Evolutionary conservation across 2,888 invertebrate genomes (phyloP), one percentile per base, ranked within the genome.

Genomic region (Zygogramma bicolorata): DNA sequence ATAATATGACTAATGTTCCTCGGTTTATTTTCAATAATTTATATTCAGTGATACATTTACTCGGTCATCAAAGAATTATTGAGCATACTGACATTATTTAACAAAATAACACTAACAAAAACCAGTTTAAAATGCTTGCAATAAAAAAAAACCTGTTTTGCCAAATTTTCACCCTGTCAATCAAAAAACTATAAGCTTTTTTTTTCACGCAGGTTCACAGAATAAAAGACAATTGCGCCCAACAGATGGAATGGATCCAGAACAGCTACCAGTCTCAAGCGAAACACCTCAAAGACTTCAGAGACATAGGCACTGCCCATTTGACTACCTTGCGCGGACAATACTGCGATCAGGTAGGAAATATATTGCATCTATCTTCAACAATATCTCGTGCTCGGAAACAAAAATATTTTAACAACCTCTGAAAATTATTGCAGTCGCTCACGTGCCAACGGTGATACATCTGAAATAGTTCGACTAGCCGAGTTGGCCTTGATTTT

Each of bases 171-270:
- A n/a, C n/a, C n/a, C n/a, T n/a, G n/a, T n/a, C n/a, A n/a, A n/a
- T n/a, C n/a, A n/a, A n/a, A n/a, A n/a, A n/a, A n/a, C n/a, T n/a
- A n/a, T n/a, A n/a, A n/a, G n/a, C 61, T 59, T 60, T 46, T 27
- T 38, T 62, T 18, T 61, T 38, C 8, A 27, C 40, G 5, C 49
- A 84, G 93, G 96, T 97, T 80, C 94, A 94, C 86, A 91, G 95
- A 77, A 97, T 98, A 82, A 94, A 95, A 84, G 97, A 97, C 84
- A 97, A 98, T 84, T 98, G 97, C 85, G 92, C 94, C 27, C 95
- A 95, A 85, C 97, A 97, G 88, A 94, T 97, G 88, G 97, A 97
- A 83, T 95, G 95, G 93, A 95, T 98, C 78, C 93, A 97, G 83
- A 95, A 92, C 84, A 97, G 96, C 85, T 98, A 98, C 86, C 93